Evolutionary conservation across 2,888 invertebrate species (phyloP).

Genomic region (Tenthredo distinguenda): DNA sequence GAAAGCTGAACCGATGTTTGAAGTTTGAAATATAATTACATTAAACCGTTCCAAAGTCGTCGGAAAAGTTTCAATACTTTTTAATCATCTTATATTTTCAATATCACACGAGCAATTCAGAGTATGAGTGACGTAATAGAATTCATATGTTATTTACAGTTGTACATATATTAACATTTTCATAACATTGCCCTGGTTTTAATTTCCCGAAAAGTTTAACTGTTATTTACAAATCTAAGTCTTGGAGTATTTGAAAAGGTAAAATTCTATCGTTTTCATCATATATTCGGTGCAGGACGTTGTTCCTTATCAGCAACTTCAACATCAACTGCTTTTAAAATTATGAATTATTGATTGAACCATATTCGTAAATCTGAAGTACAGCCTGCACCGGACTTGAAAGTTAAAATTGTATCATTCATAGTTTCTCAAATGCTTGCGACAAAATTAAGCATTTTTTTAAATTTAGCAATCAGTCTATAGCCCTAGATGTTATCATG

Average conservation of each 20-base stretch:
- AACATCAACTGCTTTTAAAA: background rate
- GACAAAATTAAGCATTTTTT: background rate
- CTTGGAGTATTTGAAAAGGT: background rate
- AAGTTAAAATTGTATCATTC: background rate
- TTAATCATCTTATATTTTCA: conserved; percentile 8
- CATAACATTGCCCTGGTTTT: background rate
- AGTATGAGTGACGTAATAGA: conserved; percentile 21
- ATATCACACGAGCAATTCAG: conserved; percentile 21
- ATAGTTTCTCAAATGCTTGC: background rate
- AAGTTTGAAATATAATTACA: background rate
- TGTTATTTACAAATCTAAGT: background rate
- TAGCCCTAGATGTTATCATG: background rate
- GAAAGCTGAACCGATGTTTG: conserved; percentile 53
- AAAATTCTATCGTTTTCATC: background rate
- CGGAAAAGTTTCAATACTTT: background rate
- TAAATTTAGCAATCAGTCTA: background rate
- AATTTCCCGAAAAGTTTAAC: background rate
- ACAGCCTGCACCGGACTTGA: background rate
- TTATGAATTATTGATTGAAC: background rate
- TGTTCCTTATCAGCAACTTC: background rate
- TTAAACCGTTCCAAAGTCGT: background rate
- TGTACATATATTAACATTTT: conserved; percentile 1
- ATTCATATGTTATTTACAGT: background rate
- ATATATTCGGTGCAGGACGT: background rate
- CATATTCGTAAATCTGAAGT: background rate